A percentile compares a stretch with the other conserved stretches of the same genome.
Evolutionary conservation across 2,113 vertebrate species (phyloP).

Genomic region (Macheiramphus alcinus): DNA sequence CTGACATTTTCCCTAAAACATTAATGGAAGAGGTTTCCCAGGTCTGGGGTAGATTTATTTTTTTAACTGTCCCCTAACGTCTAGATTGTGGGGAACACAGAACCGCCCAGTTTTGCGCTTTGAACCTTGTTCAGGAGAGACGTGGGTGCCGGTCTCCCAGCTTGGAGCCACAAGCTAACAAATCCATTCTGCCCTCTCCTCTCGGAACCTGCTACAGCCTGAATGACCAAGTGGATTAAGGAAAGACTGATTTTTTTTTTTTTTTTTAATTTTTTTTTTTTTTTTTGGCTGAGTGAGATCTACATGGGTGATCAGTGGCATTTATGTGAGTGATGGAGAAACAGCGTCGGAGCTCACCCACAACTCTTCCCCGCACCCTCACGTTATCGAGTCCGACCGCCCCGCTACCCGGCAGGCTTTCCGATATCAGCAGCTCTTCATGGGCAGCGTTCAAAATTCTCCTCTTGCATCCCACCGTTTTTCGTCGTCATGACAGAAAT

Average conservation of each 20-base stretch:
- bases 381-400: fast-evolving
- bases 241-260: background rate
- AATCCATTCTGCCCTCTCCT: background rate
- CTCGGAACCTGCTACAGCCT: background rate
- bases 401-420: background rate
- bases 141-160: background rate
- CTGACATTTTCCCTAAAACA: background rate
- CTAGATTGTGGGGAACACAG: background rate
- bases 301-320: background rate
- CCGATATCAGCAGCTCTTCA: background rate
- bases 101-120: background rate
- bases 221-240: background rate
- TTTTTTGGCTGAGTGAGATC: background rate
- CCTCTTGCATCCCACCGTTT: background rate
- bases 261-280: background rate
- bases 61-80: background rate
- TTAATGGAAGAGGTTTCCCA: background rate
- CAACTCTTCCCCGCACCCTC: background rate
- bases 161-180: background rate
- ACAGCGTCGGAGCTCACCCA: background rate
- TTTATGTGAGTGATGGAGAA: background rate
- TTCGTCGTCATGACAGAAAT: background rate
- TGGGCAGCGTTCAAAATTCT: background rate
- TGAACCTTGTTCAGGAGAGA: background rate
- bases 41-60: background rate